phyloP scores from a whole-genome alignment of 1,140 invertebrate genomes.

The Micrasema minimum region DNA sequence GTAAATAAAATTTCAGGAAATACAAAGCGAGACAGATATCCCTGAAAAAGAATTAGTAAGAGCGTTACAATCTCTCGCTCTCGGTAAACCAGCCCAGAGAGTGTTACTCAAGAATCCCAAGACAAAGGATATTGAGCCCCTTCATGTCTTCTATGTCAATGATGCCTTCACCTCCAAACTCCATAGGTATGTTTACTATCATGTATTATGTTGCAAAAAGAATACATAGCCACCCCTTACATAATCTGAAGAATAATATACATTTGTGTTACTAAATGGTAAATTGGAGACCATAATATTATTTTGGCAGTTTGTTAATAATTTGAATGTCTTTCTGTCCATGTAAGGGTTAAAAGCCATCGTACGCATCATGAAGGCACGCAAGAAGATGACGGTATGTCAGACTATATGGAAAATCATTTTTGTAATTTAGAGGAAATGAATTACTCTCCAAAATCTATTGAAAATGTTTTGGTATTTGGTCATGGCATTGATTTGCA shows the following conservation, averaged over 20 bases:
- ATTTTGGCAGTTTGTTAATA: no score
- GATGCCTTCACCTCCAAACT: conserved; percentile 98
- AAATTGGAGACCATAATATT: no score
- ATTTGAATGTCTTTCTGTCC: no score
- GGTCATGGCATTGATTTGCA: no score
- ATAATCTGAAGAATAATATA: no score
- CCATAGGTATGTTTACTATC: conserved; percentile 83
- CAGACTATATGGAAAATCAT: background rate
- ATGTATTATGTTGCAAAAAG: no score
- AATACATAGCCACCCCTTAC: no score
- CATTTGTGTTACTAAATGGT: no score
- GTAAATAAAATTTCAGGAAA: conserved; percentile 85
- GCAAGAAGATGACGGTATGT: conserved; percentile 90
- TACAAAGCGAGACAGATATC: conserved; percentile 97
- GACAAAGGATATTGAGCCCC: conserved; percentile 96
- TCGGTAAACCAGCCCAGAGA: conserved; percentile 97
- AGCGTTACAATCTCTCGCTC: conserved; percentile 95
- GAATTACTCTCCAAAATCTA: no score
- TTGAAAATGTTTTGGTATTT: no score
- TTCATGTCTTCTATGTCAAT: conserved; percentile 95
- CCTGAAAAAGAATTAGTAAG: conserved; percentile 95
- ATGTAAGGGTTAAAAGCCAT: no score
- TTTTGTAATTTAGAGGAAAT: no score
- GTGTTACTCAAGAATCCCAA: conserved; percentile 93
- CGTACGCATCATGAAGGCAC: conserved; percentile 99